Percentiles rank a stretch among this genome's conserved stretches.
These are phyloP conservation scores for Trogon surrucura DNA, from an alignment of 2,113 vertebrate genomes.

Conservation along the genomic window DNA sequence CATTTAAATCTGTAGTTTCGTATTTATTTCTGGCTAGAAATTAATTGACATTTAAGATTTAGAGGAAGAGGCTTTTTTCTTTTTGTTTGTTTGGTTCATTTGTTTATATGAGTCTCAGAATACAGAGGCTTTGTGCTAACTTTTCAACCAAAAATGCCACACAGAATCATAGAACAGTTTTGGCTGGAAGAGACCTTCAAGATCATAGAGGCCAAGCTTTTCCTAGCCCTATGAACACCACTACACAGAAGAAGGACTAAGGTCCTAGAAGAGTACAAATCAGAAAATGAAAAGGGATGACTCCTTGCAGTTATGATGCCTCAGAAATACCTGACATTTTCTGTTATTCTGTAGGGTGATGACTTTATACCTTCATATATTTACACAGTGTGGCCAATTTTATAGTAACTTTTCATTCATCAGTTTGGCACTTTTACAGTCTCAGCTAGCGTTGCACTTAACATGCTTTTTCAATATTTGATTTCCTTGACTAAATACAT, in stretches of 20 bases:
- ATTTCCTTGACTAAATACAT: slow-evolving; percentile 40
- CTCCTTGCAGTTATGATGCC: not conserved
- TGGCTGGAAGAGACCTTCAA: no score
- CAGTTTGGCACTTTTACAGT: slow-evolving; percentile 22
- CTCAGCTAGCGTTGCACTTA: slow-evolving; percentile 8
- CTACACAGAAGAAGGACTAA: not conserved
- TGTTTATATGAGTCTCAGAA: not conserved
- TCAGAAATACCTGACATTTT: slow-evolving; percentile 3
- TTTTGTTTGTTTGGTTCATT: not conserved
- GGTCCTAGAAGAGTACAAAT: not conserved
- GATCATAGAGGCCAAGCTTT: no score
- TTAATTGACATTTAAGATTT: not conserved
- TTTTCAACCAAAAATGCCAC: not conserved
- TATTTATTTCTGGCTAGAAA: slow-evolving; percentile 14
- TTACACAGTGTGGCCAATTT: not conserved
- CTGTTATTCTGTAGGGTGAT: not conserved
- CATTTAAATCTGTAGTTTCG: slow-evolving; percentile 10
- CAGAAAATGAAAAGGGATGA: not conserved
- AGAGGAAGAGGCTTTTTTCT: not conserved
- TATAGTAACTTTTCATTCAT: slow-evolving; percentile 36
- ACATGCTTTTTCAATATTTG: slow-evolving; percentile 23
- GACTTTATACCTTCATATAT: not conserved
- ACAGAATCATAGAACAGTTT: no score
- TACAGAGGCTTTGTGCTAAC: not conserved
- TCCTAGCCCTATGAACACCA: no score